Conservation (phyloP, 2,797 vertebrate genomes). For the Sylvilagus floridanus region DNA sequence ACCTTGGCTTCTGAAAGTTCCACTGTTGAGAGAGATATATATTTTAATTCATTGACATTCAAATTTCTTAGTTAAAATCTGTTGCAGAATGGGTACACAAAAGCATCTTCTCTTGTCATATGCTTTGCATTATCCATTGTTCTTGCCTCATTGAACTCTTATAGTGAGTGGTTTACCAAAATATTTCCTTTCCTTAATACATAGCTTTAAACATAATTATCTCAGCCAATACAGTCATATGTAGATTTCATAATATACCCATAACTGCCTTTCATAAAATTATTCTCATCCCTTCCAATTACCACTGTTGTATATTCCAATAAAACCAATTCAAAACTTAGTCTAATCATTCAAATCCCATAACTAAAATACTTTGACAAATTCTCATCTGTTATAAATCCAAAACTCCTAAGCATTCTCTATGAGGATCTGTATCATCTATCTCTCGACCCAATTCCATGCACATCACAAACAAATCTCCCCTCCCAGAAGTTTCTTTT, state of each 20-base stretch:
- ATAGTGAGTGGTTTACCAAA: background rate
- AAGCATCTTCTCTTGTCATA: background rate
- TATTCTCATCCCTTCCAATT: background rate
- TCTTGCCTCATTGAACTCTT: background rate
- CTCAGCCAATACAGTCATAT: background rate
- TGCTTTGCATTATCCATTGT: background rate
- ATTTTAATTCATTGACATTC: background rate
- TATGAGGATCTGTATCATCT: background rate
- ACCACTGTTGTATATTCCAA: background rate
- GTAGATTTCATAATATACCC: background rate
- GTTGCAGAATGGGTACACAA: background rate
- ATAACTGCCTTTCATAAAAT: background rate
- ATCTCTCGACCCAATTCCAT: background rate
- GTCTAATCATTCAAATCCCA: background rate
- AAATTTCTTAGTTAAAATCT: background rate
- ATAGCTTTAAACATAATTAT: background rate
- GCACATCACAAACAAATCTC: background rate
- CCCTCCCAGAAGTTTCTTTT: background rate
- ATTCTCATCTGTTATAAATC: background rate
- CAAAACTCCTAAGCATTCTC: background rate
- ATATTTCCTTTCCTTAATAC: background rate
- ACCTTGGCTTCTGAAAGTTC: background rate
- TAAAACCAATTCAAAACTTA: conserved; percentile 11
- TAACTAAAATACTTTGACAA: background rate
- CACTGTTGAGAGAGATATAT: background rate